Percentiles rank a stretch among this genome's conserved stretches.
Evolutionary conservation across 2,888 invertebrate genomes (phyloP).

Genomic region (Homarus gammarus): DNA sequence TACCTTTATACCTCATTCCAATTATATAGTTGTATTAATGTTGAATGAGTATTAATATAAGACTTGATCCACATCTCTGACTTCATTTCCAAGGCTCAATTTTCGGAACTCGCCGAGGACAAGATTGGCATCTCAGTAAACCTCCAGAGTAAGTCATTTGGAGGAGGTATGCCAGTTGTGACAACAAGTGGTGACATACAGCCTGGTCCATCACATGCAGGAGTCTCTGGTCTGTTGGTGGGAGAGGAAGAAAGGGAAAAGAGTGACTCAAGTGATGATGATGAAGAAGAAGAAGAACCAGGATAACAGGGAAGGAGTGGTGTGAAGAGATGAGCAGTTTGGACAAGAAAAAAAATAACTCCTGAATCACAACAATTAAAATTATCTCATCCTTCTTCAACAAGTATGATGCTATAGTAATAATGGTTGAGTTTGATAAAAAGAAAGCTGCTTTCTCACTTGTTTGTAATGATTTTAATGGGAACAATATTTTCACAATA

Average conservation of each 20-base stretch:
- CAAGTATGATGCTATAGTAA: background rate
- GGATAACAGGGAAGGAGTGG: conserved; percentile 50
- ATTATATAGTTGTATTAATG: too few species aligned
- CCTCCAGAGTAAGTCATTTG: conserved; percentile 66
- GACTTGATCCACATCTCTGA: background rate
- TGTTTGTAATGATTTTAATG: background rate
- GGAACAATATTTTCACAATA: background rate
- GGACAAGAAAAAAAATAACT: conserved; percentile 18
- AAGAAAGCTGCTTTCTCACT: background rate
- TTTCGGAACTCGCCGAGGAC: conserved; percentile 59
- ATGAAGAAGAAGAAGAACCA: conserved; percentile 60
- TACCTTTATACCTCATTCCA: too few species aligned
- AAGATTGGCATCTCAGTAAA: conserved; percentile 62
- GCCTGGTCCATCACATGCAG: conserved; percentile 48
- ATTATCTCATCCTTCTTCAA: background rate
- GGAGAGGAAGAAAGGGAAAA: conserved; percentile 48
- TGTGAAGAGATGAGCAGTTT: background rate
- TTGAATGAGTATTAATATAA: too few species aligned
- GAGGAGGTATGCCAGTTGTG: conserved; percentile 32
- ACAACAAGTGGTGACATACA: conserved; percentile 40
- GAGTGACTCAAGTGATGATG: conserved; percentile 31
- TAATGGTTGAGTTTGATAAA: background rate
- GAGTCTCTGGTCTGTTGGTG: conserved; percentile 6
- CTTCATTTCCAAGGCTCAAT: conserved; percentile 47
- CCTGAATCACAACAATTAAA: conserved; percentile 28